These are phyloP conservation scores for Pelusios castaneus DNA, from an alignment of 2,113 vertebrate species.

Conservation along the genomic window DNA sequence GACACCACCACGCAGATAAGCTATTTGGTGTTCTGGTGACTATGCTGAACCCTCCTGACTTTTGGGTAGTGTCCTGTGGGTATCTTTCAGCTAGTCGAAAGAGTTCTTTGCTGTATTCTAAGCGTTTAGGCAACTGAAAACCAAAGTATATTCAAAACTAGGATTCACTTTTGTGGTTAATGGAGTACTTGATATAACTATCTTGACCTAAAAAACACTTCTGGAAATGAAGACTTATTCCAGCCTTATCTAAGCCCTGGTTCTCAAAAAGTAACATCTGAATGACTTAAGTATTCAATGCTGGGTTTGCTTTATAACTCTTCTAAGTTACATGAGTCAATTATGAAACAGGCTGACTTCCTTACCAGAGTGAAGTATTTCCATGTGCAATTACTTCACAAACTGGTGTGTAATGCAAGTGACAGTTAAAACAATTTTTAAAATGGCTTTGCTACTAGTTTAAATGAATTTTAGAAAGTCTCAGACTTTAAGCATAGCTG, in stretches of 20 bases:
- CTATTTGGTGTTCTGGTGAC: conserved; percentile 54
- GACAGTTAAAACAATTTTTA: conserved; percentile 36
- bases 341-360: conserved; percentile 14
- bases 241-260: conserved; percentile 42
- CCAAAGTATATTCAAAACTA: conserved; percentile 17
- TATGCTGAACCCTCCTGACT: background rate
- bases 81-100: conserved; percentile 10
- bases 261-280: conserved; percentile 18
- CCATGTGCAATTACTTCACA: conserved; percentile 25
- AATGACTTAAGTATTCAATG: conserved; percentile 22
- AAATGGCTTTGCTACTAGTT: conserved; percentile 47
- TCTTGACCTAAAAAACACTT: conserved; percentile 51
- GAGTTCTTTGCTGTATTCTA: background rate
- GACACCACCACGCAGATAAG: conserved; percentile 29
- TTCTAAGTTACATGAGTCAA: background rate
- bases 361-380: background rate
- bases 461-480: conserved; percentile 38
- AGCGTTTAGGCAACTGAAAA: conserved; percentile 10
- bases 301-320: background rate
- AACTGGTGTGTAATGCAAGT: conserved; percentile 25
- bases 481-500: background rate
- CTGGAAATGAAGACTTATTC: conserved; percentile 48
- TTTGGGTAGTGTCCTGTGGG: conserved; percentile 24
- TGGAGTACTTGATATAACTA: background rate
- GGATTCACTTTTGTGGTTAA: conserved; percentile 31